Conservation (phyloP, 53 echinoderm and acorn worm species). For the Astropecten irregularis region DNA sequence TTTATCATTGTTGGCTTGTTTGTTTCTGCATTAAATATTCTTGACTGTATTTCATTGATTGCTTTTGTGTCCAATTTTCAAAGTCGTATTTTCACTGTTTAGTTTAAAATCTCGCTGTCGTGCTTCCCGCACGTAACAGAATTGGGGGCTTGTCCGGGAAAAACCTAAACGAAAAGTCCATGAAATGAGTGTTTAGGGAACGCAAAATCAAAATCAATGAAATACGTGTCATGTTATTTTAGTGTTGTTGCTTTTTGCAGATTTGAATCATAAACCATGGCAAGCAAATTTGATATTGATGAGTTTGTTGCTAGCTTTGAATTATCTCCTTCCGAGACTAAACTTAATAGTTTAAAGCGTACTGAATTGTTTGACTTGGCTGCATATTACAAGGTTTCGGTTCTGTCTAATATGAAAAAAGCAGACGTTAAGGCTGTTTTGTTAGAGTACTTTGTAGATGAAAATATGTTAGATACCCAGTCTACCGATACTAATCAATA, state of each 20-base stretch:
- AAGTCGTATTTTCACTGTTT: no score
- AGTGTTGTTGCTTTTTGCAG: background rate
- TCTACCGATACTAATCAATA: background rate
- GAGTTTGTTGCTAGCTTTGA: constrained; percentile 3
- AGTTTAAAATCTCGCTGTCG: no score
- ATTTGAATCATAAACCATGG: background rate
- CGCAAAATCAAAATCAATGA: no score
- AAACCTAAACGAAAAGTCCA: no score
- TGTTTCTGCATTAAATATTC: no score
- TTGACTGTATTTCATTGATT: no score
- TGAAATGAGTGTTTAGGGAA: no score
- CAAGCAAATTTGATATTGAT: constrained; percentile 8
- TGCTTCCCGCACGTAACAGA: no score
- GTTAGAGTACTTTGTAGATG: constrained; percentile 11
- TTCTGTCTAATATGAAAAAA: constrained; percentile 14
- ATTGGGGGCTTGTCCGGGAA: no score
- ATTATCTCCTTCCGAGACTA: background rate
- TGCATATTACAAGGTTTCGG: constrained; percentile 13
- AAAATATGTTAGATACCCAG: background rate
- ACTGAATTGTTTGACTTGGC: constrained; percentile 20
- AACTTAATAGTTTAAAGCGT: constrained; percentile 12
- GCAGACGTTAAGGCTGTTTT: constrained; percentile 2
- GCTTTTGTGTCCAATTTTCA: no score
- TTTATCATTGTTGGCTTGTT: no score
- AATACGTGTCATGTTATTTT: no score